phyloP scores from a whole-genome alignment of 2,113 vertebrate genomes.

The Callocephalon fimbriatum region DNA sequence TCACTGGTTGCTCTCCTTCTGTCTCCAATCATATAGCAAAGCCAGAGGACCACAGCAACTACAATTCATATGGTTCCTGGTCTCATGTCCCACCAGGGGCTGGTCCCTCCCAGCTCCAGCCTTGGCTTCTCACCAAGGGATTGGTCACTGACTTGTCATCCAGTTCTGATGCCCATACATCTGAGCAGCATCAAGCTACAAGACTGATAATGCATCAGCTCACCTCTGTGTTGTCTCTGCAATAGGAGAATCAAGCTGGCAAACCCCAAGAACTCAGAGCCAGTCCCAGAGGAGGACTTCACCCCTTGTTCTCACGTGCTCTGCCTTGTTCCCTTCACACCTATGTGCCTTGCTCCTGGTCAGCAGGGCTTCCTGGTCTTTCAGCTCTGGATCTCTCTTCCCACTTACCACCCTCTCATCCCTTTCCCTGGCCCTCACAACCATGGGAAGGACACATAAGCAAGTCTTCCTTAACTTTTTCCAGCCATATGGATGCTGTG shows the following conservation, averaged over 20 bases:
- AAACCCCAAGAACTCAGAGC: not conserved
- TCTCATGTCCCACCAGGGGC: not conserved
- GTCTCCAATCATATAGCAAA: not conserved
- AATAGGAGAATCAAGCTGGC: not conserved
- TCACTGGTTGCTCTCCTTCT: not conserved
- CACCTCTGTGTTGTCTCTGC: not conserved
- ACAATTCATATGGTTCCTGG: not conserved
- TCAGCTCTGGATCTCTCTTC: not conserved
- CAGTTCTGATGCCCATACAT: not conserved
- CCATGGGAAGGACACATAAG: not conserved
- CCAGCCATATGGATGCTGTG: too few relatives aligned
- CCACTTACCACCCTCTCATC: not conserved
- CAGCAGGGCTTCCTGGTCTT: not conserved
- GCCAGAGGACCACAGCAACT: not conserved
- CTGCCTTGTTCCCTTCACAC: not conserved
- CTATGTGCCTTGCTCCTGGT: accelerated
- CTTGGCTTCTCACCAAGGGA: not conserved
- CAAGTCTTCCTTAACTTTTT: not conserved
- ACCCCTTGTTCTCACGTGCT: not conserved
- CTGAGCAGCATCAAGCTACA: not conserved
- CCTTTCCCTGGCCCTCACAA: not conserved
- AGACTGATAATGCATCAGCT: not conserved
- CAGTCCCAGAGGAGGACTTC: not conserved
- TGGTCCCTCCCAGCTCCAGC: not conserved
- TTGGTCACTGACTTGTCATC: not conserved